phyloP scores from a whole-genome alignment of 37 sponge, comb jelly and placozoan genomes.

The Bolinopsis microptera region DNA sequence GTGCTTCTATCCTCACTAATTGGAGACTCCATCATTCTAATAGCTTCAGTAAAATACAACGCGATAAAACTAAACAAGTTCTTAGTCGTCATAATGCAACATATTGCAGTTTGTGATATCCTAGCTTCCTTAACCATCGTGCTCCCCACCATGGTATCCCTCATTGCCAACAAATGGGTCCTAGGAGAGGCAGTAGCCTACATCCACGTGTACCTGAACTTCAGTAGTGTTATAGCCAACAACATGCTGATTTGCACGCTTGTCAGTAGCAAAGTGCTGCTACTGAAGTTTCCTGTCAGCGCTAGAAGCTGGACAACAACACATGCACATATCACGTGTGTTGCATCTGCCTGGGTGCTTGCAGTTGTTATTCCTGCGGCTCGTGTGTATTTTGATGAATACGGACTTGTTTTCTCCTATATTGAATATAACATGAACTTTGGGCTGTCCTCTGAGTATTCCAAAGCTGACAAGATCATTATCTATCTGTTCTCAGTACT shows the following conservation, averaged over 20 bases:
- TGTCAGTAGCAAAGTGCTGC: background rate
- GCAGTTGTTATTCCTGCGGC: background rate
- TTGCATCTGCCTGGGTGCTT: background rate
- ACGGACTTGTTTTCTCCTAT: slow-evolving; percentile 14
- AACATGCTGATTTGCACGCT: background rate
- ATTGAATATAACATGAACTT: slow-evolving; percentile 40
- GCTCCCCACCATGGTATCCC: slow-evolving; percentile 1
- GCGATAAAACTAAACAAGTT: slow-evolving; percentile 26
- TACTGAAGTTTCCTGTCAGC: background rate
- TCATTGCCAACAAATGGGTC: slow-evolving; percentile 2
- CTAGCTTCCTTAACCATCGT: background rate
- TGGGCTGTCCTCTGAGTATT: background rate
- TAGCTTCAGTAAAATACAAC: background rate
- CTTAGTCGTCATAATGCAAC: background rate
- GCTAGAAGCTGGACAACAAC: background rate
- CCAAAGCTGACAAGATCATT: background rate
- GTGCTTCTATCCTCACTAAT: slow-evolving; percentile 8
- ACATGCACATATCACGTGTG: slow-evolving; percentile 9
- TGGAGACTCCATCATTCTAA: slow-evolving; percentile 31
- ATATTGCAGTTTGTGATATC: slow-evolving; percentile 4
- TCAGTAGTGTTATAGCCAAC: background rate
- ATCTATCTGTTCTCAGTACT: background rate
- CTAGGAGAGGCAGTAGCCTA: background rate
- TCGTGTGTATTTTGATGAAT: background rate
- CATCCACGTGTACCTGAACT: slow-evolving; percentile 14